Evolutionary conservation across 2,113 vertebrate species (phyloP), one percentile per base, ranked within the genome.

Genomic region (Butorides virescens): DNA sequence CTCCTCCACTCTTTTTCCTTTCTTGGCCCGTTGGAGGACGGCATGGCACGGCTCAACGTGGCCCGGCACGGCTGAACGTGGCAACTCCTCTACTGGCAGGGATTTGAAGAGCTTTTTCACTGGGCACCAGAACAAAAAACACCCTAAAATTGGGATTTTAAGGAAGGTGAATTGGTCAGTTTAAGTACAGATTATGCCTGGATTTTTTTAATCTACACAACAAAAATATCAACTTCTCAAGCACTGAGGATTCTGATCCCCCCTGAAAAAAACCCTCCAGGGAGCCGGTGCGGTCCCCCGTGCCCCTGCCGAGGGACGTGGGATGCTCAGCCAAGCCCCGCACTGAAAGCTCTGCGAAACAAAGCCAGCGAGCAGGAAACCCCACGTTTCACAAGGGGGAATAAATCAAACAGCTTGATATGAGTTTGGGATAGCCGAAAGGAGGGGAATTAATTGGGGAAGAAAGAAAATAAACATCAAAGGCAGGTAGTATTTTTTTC

Each of bases 111-210:
- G 10, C 27, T 56, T 5, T 29, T 63, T 59, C 32, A 2, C 50
- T 32, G 34, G 46, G 11, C 85, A 42, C 1, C 77, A 44, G 56
- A 37, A 53, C 30, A 44, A 55, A 12, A 34, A 73, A 47, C 22
- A 37, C 10, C 46, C 44, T 25, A 42, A 13, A 46, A n/a, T 0
- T 6, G 13, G 4, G 49, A 32, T 39, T 37, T 81, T 9, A 21
- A 8, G 11, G 29, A 1, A 13, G 19, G 6, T 9, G 25, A 11
- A 12, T 10, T 16, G 66, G 47, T 30, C 71, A 61, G 34, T 9
- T 30, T 4, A 26, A 34, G 34, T 0, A 36, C 23, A 36, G 55
- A 4, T 4, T 19, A 20, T 1, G n/a, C 19, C 11, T 2, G 15
- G 8, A 11, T 8, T 37, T 68, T 68, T 42, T 21, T 11, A 32